Evolutionary conservation across 2,113 vertebrate genomes (phyloP).

Genomic region (Forbesichthys agassizii): DNA sequence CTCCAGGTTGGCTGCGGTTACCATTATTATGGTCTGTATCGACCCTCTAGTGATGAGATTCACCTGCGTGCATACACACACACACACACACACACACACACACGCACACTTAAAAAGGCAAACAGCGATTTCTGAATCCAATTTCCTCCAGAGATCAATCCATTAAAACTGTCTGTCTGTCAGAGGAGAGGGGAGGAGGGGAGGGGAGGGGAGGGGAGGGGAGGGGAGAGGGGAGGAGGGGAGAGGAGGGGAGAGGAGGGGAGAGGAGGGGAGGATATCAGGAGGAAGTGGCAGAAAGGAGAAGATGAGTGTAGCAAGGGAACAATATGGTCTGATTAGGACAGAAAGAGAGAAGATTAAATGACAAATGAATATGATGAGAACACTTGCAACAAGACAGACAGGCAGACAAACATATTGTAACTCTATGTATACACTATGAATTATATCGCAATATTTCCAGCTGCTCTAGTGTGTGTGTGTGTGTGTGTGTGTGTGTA

Average conservation of each 20-base stretch:
- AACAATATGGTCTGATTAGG: background rate
- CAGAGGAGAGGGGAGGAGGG: background rate
- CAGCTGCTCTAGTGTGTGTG: conserved; percentile 3
- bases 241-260: background rate
- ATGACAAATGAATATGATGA: no score
- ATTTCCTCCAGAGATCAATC: background rate
- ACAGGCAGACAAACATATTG: no score
- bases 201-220: no score
- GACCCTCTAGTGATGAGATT: no score
- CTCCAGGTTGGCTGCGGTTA: no score
- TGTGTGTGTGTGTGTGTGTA: conserved; percentile 33
- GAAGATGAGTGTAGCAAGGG: no score
- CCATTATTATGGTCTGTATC: no score
- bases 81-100: conserved; percentile 1
- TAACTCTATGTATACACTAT: no score
- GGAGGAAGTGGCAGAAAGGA: background rate
- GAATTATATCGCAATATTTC: background rate
- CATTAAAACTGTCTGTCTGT: background rate
- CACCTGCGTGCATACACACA: background rate
- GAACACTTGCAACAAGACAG: no score
- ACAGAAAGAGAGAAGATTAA: no score
- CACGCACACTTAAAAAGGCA: background rate
- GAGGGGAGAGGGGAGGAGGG: background rate
- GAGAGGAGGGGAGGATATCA: background rate
- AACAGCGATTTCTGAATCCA: background rate